Percentiles rank a stretch among this genome's conserved stretches.
These are phyloP conservation scores for Leucoraja ocellata DNA, from an alignment of 2,797 vertebrate species.

Conservation along the genomic window DNA sequence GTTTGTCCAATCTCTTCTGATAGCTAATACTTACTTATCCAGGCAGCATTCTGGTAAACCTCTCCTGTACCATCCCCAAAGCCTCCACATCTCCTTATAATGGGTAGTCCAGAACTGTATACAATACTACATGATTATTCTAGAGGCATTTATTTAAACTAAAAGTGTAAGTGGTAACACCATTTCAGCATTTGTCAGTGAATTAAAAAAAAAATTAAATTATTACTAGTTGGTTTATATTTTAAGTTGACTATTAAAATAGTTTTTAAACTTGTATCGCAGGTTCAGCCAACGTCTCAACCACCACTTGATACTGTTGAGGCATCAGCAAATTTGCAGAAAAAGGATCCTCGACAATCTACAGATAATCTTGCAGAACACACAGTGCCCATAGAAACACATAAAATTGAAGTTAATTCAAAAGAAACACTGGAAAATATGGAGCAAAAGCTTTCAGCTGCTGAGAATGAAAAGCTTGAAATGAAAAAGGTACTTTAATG, in stretches of 20 bases:
- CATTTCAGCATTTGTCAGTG: neutral
- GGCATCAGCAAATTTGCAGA: conserved; percentile 45
- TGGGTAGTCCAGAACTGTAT: too few species aligned
- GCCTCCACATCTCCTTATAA: too few species aligned
- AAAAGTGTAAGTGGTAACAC: neutral
- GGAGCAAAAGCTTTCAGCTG: conserved; percentile 52
- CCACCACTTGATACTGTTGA: conserved; percentile 48
- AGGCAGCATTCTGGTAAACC: too few species aligned
- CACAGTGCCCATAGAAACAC: conserved; percentile 41
- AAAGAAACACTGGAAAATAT: conserved; percentile 54
- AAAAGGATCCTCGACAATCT: conserved; percentile 43
- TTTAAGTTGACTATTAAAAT: neutral
- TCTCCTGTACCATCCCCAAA: too few species aligned
- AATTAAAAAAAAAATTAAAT: neutral
- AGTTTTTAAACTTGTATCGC: conserved; percentile 20
- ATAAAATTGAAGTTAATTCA: conserved; percentile 48
- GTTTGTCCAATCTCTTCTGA: too few species aligned
- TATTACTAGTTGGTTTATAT: neutral
- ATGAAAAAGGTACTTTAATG: conserved; percentile 56
- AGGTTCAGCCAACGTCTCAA: conserved; percentile 48
- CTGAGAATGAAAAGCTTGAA: conserved; percentile 62
- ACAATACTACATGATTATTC: neutral
- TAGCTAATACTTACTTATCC: too few species aligned
- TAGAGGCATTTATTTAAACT: neutral
- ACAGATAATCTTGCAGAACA: conserved; percentile 39